phyloP scores from a whole-genome alignment of 1,140 invertebrate genomes.

The Drosophila sucinea region DNA sequence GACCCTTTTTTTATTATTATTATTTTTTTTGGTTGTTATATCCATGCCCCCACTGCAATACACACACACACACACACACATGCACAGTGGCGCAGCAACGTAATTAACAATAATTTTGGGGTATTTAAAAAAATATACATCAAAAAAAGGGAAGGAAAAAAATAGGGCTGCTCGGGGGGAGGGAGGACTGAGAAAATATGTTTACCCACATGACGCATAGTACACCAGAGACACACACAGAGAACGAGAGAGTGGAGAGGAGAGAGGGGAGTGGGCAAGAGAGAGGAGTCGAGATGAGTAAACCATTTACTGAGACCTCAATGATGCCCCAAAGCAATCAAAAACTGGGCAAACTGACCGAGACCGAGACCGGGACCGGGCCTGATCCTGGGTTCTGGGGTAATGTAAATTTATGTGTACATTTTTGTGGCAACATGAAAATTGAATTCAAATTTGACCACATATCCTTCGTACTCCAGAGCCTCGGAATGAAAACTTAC shows the following conservation, averaged over 20 bases:
- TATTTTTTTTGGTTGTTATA: not conserved
- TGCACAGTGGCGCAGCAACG: constrained; percentile 34
- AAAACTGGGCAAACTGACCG: constrained; percentile 10
- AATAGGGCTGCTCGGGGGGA: not conserved
- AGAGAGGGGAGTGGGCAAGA: not conserved
- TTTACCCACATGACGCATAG: constrained; percentile 59
- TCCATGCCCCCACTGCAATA: constrained; percentile 29
- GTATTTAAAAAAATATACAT: constrained; percentile 51
- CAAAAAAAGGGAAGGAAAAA: too few species aligned
- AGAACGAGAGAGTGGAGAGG: not conserved
- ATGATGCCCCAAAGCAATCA: constrained; percentile 46
- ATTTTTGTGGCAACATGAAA: constrained; percentile 48
- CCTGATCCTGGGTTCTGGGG: not conserved
- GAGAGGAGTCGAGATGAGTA: not conserved
- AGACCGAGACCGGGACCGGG: not conserved
- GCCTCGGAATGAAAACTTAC: not conserved
- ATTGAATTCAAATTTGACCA: constrained; percentile 52
- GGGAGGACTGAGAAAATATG: constrained; percentile 11
- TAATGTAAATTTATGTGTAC: constrained; percentile 61
- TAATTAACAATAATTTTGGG: constrained; percentile 74
- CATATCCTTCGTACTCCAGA: constrained; percentile 10
- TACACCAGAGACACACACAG: constrained; percentile 13
- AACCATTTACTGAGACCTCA: constrained; percentile 4
- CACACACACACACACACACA: not conserved
- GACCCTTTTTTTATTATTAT: constrained; percentile 29